Percentiles rank a stretch among this genome's conserved stretches.
Conservation (phyloP, 2,888 invertebrate species). For the Danaus chrysippus region DNA sequence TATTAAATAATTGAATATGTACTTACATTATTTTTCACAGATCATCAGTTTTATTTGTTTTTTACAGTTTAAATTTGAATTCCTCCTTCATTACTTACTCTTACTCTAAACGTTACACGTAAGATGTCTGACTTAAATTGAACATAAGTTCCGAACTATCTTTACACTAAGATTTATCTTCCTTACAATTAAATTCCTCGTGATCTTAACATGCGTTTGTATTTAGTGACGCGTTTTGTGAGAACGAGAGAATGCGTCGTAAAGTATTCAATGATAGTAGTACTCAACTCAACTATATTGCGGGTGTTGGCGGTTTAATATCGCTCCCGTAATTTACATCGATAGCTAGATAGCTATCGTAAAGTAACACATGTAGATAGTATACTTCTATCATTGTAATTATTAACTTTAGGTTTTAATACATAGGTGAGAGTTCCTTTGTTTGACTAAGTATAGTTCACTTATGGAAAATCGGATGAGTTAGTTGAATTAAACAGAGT, state of each 20-base stretch:
- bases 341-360: too few species aligned
- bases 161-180: conserved; percentile 13
- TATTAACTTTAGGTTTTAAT: too few species aligned
- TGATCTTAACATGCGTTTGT: conserved; percentile 18
- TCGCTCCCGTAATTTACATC: too few species aligned
- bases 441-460: too few species aligned
- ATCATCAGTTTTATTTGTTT: too few species aligned
- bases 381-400: too few species aligned
- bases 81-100: neutral
- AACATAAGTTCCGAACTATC: neutral
- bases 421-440: too few species aligned
- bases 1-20: too few species aligned
- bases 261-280: conserved; percentile 16
- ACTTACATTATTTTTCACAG: too few species aligned
- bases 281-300: conserved; percentile 11
- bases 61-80: neutral
- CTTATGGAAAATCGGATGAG: too few species aligned
- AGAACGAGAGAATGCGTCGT: conserved; percentile 12
- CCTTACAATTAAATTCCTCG: conserved; percentile 30
- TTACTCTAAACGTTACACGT: neutral
- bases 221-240: conserved; percentile 15
- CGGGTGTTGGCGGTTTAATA: neutral
- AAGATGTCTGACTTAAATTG: neutral
- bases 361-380: too few species aligned
- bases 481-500: too few species aligned